Base-by-base conservation (phyloP, 2,797 vertebrate species). In the Cuniculus paca region DNA sequence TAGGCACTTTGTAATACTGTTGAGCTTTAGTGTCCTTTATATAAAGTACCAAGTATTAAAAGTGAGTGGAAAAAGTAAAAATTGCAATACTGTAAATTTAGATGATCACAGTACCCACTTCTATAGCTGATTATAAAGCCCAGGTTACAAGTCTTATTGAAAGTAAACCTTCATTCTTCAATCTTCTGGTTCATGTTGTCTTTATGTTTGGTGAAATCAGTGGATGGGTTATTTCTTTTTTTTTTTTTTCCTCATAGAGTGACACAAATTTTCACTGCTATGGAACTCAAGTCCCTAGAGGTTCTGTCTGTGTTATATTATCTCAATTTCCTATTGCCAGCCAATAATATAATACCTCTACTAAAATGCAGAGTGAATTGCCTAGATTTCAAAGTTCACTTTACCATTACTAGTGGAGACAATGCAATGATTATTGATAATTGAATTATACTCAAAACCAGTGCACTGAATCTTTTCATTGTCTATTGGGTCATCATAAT, bases 331-430 rank as follows among this genome's bases (percentile, higher is more conserved):
- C 10, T 58, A 22, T 22, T 86, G 36, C n/a, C 52, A 85, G 79
- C 45, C 52, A 72, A 74, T 42, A 50, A 13, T n/a, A 68, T 34
- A 83, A 75, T 65, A 48, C 1, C 36, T 85, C 7, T 75, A 68
- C 5, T 77, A 61, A 54, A 50, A 61, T 48, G 16, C 34, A 90
- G 6, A 52, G 5, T 11, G 16, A 87, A 31, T 84, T 95, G 39
- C 70, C 20, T 80, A 45, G 8, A 81, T 93, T 95, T 83, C 39
- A 89, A 84, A 65, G 19, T 82, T 95, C 22, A 75, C 16, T 87
- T 91, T 93, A 36, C 10, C 10, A 4, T 31, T 19, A 83, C 28
- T 56, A 31, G 68, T 84, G 75, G 61, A 94, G 86, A 31, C 36
- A 94, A 45, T 48, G 58, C 74, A 60, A 42, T 61, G 75, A 50